Evolutionary conservation across 35 echinoderm and acorn worm species (phyloP).

Genomic region (Ophiothrix spiculata): DNA sequence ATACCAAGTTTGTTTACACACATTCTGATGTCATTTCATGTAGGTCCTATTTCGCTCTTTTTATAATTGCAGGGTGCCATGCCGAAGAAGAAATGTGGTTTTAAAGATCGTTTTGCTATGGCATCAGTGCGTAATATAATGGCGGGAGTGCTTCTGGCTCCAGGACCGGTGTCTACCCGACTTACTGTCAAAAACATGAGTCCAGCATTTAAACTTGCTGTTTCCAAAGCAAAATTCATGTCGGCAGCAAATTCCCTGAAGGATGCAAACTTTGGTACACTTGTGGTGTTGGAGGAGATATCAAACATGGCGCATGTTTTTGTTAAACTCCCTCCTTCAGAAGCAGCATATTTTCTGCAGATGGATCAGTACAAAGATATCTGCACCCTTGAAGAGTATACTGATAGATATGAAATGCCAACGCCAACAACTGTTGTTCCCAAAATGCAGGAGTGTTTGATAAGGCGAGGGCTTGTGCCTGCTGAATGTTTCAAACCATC

Average conservation of each 20-base stretch:
- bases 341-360: background rate
- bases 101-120: background rate
- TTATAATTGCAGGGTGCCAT: background rate
- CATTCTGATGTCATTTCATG: no score
- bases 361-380: background rate
- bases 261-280: background rate
- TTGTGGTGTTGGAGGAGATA: background rate
- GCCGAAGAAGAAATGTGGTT: background rate
- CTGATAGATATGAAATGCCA: background rate
- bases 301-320: background rate
- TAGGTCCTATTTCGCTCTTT: background rate
- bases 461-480: background rate
- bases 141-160: background rate
- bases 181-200: constrained; percentile 3
- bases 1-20: no score
- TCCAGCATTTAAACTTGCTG: background rate
- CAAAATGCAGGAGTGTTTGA: background rate
- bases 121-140: background rate
- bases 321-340: background rate
- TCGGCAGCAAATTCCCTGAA: background rate
- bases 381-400: background rate
- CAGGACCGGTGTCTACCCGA: background rate
- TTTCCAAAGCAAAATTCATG: background rate
- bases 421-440: background rate
- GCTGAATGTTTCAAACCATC: background rate